Evolutionary conservation across 2,888 invertebrate genomes (phyloP), one percentile per base, ranked within the genome.

Genomic region (Sphaeridia pumilis): DNA sequence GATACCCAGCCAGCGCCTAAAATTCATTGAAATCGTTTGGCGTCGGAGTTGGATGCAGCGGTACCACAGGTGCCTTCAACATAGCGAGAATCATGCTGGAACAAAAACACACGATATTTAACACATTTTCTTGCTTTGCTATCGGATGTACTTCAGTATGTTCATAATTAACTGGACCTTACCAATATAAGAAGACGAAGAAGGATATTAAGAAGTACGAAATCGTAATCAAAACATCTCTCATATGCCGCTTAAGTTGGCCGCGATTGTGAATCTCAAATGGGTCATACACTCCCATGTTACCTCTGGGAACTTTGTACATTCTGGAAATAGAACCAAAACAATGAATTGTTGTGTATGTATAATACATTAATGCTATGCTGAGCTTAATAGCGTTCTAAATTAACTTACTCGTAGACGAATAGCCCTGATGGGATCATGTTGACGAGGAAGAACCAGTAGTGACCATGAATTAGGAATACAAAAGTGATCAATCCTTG

Each of bases 261-360:
- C 90, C 88, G 56, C 87, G 75, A 69, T 90, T 92, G 68, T 90
- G 87, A 61, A 94, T 94, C 73, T 94, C 94, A 1, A 88, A 87
- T 0, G 94, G 92, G 74, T 94, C 94, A 71, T 84, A 94, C 17
- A 87, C 80, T 7, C 94, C 93, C 66, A 89, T 76, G 70, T 92
- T 89, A 41, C 92, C 90, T 59, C 78, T 75, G 0, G 92, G 93
- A 60, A 88, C 78, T n/a, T 78, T 79, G 46, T 79, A 74, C 58
- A 81, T 68, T 52, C 74, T 73, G 49, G 12, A 64, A 12, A 17
- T 21, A 10, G 10, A n/a, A 46, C 34, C 5, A 14, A 20, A 10
- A 10, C 7, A 24, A 20, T 17, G 10, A 31, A 10, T 31, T 31
- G 31, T 31, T 10, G 7, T 10, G 31, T 14, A 31, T 10, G 7